Base-by-base conservation (phyloP, 2,888 invertebrate species). In the Rotaria macrura region DNA sequence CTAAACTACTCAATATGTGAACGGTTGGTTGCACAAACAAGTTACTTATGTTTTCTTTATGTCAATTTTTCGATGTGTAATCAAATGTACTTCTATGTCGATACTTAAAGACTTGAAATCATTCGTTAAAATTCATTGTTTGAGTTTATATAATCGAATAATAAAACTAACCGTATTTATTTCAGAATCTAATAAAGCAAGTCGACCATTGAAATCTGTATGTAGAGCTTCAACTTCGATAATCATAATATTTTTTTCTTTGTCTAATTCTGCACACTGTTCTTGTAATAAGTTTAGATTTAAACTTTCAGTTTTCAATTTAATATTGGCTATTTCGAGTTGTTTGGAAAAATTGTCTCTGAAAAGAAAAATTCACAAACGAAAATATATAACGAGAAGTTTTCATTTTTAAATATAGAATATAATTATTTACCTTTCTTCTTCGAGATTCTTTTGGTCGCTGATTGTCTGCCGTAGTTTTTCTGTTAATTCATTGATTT, bases 181-280 rank as follows among this genome's bases (percentile, higher is more conserved):
- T 79, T 79, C 79, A 1, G 79, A 79, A 79, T 79, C 79, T 43
- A 79, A 43, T 43, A 79, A 23, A 6, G 43, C 79, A 25, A 79
- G n/a, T 79, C 79, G 40, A n/a, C 43, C 79, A 14, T 79, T 79
- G n/a, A 79, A 79, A 43, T 79, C 79, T 7, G 40, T 79, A 43
- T 79, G 79, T 43, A 79, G n/a, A 43, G 79, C 79, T 79, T 79
- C 79, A 4, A 79, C 79, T 79, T 79, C 79, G 20, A 79, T 79
- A 43, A 79, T 40, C 79, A 79, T 79, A n/a, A 79, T 79, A 79
- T 79, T 79, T 40, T 79, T 79, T 43, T 79, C 79, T 79, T 79
- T 79, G 12, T 79, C 79, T n/a, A 79, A 79, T 79, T 79, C 79
- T 12, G 79, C 79, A 79, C 79, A 79, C 43, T 79, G 79, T 79